Conservation (phyloP, 2,113 vertebrate species). For the Phrynosoma platyrhinos region DNA sequence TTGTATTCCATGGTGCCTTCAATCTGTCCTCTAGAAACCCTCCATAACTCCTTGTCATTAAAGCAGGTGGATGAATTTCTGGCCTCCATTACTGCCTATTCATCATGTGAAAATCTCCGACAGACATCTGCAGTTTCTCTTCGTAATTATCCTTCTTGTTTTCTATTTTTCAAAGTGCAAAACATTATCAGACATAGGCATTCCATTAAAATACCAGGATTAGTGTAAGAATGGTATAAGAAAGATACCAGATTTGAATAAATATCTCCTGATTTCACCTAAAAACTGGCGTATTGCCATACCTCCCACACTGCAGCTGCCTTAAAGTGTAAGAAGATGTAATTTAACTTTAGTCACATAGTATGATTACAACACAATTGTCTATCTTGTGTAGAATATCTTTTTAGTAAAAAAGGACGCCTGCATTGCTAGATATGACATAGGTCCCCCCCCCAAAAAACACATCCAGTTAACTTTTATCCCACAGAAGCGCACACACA, state of each 20-base stretch:
- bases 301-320: background rate
- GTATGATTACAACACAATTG: background rate
- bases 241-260: background rate
- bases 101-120: slow-evolving; percentile 77
- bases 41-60: slow-evolving; percentile 90
- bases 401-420: background rate
- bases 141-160: slow-evolving; percentile 57
- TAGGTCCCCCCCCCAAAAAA: background rate
- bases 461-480: background rate
- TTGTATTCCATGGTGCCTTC: slow-evolving; percentile 94
- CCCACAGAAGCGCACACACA: background rate
- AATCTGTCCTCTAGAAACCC: slow-evolving; percentile 91
- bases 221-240: background rate
- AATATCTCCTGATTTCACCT: background rate
- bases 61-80: slow-evolving; percentile 94
- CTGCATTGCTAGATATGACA: background rate
- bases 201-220: background rate
- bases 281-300: background rate
- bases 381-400: background rate
- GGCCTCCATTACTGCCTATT: slow-evolving; percentile 82
- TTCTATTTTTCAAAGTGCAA: slow-evolving; percentile 42
- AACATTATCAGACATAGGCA: slow-evolving; percentile 13
- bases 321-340: slow-evolving; percentile 11
- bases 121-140: slow-evolving; percentile 74
- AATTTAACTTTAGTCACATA: background rate